Evolutionary conservation across 1,140 invertebrate species (phyloP), one percentile per base, ranked within the genome.

Genomic region (Schlechtendalia chinensis): DNA sequence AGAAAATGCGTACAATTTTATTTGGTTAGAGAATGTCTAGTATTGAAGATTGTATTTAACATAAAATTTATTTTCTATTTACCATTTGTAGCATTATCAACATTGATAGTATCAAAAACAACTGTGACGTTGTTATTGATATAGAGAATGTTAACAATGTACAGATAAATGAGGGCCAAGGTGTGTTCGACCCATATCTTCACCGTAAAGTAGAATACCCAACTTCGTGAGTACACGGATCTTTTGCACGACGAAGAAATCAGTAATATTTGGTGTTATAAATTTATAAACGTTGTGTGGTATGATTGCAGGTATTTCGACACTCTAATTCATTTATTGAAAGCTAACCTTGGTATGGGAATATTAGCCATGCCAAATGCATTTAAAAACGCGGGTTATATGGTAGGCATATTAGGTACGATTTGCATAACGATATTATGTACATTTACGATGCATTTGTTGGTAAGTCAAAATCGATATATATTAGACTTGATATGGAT

Each of bases 341-440:
- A 95, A 84, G 93, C 93, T 32, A 95, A 94, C 84, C 89, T 96
- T 75, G 95, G 95, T 11, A 96, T 95, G 0, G 95, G 95, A 8
- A 93, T 97, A 63, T 85, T 97, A 69, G 94, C 95, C 22, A 96
- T 96, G 93, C 93, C 94, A 5, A 89, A 91, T 84, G 32, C 32
- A 8, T 39, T 39, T 8, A 39, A 39, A 39, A 39, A 8, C 32
- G 32, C 32, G 32, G 32, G 94, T 94, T 90, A 94, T 80, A 81
- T 89, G 0, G 85, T 90, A 58, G 91, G 92, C 24, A 84, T 89
- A 1, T 83, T 92, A n/a, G 91, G 90, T 3, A 91, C 91, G 4
- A 83, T 92, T 5, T 82, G 92, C 1, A 91, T 94, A 82, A 93
- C 92, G 0, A 81, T 90, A 1, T 87, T 94, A 17, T 93, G 93